phyloP scores from a whole-genome alignment of 2,797 vertebrate species.

The Cottoperca gobio region DNA sequence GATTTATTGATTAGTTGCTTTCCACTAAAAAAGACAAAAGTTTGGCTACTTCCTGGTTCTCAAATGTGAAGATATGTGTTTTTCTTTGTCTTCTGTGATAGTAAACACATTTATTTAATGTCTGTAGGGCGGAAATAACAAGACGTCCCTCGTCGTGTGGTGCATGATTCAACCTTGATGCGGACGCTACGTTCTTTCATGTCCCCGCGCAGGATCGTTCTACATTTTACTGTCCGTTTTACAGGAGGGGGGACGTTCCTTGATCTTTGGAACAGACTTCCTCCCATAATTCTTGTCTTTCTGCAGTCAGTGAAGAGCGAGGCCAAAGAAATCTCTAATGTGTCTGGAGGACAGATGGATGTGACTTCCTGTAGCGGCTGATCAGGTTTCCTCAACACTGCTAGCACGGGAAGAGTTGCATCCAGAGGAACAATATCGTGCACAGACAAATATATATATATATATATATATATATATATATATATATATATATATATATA shows the following conservation, averaged over 20 bases:
- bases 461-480: no score
- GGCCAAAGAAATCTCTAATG: background rate
- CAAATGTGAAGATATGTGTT: no score
- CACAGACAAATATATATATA: no score
- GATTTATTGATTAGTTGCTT: background rate
- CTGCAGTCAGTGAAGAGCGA: conserved; percentile 27
- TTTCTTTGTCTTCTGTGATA: no score
- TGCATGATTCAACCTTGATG: conserved; percentile 19
- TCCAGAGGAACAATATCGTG: background rate
- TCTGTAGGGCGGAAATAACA: no score
- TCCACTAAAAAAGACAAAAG: background rate
- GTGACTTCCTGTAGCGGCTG: conserved; percentile 38
- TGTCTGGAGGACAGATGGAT: conserved; percentile 40
- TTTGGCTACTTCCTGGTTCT: no score
- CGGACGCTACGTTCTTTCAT: background rate
- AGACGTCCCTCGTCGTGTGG: background rate
- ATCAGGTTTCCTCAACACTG: conserved; percentile 6
- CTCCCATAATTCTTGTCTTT: conserved; percentile 11
- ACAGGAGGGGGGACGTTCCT: conserved; percentile 4
- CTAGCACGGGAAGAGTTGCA: no score
- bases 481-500: no score
- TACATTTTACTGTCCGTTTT: background rate
- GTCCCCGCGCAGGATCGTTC: background rate
- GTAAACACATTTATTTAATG: background rate
- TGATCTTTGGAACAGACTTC: background rate